Evolutionary conservation across 2,888 invertebrate species (phyloP).

Genomic region (Brachycybe producta): DNA sequence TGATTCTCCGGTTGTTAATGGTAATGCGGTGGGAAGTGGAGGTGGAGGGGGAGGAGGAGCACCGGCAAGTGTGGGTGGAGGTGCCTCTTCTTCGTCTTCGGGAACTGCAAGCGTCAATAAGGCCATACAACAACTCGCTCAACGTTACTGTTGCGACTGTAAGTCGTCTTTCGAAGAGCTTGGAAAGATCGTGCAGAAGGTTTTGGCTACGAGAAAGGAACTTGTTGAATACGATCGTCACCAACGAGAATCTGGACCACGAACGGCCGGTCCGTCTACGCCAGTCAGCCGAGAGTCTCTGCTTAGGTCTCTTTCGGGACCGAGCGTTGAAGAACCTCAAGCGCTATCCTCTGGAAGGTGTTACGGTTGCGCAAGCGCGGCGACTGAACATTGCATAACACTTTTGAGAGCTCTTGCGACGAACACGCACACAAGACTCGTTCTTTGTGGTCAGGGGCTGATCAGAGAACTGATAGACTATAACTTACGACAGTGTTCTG

Average conservation of each 20-base stretch:
- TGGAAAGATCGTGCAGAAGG: conserved; percentile 60
- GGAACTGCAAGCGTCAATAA: conserved; percentile 54
- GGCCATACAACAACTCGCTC: conserved; percentile 83
- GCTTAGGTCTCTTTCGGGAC: conserved; percentile 2
- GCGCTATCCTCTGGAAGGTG: conserved; percentile 28
- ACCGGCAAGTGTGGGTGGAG: conserved; percentile 35
- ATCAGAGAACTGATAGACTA: conserved; percentile 80
- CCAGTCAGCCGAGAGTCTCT: conserved; percentile 8
- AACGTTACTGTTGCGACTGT: conserved; percentile 89
- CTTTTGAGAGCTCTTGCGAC: conserved; percentile 77
- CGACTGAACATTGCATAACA: conserved; percentile 87
- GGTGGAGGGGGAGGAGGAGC: conserved; percentile 32
- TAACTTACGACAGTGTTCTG: conserved; percentile 73
- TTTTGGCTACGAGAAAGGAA: conserved; percentile 79
- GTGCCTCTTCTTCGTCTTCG: conserved; percentile 40
- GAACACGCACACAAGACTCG: conserved; percentile 56
- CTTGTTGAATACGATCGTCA: conserved; percentile 75
- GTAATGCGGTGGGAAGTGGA: no score
- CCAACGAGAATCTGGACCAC: conserved; percentile 23
- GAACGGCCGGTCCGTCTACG: conserved; percentile 8
- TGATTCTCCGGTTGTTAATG: conserved; percentile 28
- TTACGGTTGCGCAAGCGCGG: conserved; percentile 57
- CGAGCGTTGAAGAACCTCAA: conserved; percentile 10
- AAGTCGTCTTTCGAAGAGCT: conserved; percentile 89
- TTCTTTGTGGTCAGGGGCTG: conserved; percentile 68